Percentiles rank a stretch among this genome's conserved stretches.
phyloP scores from a whole-genome alignment of 2,797 vertebrate genomes.

The Chaunax sp. region DNA sequence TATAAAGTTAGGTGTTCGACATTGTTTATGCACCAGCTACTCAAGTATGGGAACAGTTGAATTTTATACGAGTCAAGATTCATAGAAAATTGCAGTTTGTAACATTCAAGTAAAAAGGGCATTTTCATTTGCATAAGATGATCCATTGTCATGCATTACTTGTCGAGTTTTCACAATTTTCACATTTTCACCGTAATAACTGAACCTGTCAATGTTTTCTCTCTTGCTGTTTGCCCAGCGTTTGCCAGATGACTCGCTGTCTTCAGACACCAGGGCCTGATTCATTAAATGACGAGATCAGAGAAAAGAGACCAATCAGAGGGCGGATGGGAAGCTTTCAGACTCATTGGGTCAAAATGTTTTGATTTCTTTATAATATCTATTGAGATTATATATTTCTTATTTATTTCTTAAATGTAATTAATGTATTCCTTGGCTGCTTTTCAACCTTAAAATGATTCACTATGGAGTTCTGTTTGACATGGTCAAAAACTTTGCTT shows the following conservation, averaged over 20 bases:
- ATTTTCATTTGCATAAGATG: slow-evolving; percentile 22
- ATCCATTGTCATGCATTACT: not conserved
- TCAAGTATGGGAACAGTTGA: slow-evolving; percentile 1
- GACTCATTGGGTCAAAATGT: slow-evolving; percentile 1
- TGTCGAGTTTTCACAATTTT: slow-evolving; percentile 8
- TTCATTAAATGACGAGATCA: slow-evolving; percentile 14
- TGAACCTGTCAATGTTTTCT: slow-evolving; percentile 20
- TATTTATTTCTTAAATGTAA: not conserved
- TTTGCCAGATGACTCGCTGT: not conserved
- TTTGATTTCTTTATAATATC: slow-evolving; percentile 7
- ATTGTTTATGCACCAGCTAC: slow-evolving; percentile 7
- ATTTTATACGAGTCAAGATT: not conserved
- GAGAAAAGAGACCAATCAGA: slow-evolving; percentile 4
- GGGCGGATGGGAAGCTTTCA: not conserved
- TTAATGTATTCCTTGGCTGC: slow-evolving; percentile 18
- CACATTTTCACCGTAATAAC: not conserved
- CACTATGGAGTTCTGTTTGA: slow-evolving; percentile 18
- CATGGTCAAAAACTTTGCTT: slow-evolving; percentile 19
- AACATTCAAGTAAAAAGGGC: slow-evolving; percentile 42
- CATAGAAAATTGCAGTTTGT: slow-evolving; percentile 35
- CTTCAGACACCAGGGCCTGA: not conserved
- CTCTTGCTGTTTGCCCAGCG: not conserved
- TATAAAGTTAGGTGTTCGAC: not conserved
- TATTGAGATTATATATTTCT: no score
- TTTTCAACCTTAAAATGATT: slow-evolving; percentile 14